These are phyloP conservation scores for Anarsia innoxiella DNA, from an alignment of 2,888 invertebrate genomes.

Conservation along the genomic window DNA sequence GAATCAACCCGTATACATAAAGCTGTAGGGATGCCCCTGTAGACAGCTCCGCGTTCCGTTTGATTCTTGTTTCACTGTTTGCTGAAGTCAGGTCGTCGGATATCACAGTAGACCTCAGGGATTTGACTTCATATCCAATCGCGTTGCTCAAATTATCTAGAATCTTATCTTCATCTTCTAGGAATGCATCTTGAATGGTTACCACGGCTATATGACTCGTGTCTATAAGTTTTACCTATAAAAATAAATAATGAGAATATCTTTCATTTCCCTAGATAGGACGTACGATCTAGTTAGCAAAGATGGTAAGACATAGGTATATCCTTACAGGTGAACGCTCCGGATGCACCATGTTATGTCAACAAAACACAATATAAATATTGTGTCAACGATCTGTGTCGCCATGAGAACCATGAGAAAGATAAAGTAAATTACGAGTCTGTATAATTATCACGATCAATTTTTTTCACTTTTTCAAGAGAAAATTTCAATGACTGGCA, in stretches of 20 bases:
- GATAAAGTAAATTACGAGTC: constrained; percentile 1
- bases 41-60: constrained; percentile 25
- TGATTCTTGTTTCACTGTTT: constrained; percentile 19
- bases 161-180: constrained; percentile 49
- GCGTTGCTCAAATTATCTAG: constrained; percentile 39
- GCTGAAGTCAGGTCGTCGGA: constrained; percentile 29
- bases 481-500: too few species aligned
- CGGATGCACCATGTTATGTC: constrained; percentile 15
- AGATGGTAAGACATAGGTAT: constrained; percentile 11
- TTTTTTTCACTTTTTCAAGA: too few species aligned
- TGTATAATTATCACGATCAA: too few species aligned
- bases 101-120: constrained; percentile 51
- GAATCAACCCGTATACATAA: constrained; percentile 51
- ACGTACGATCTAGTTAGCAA: neutral
- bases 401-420: too few species aligned
- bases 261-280: too few species aligned
- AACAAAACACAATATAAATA: constrained; percentile 3
- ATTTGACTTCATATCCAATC: constrained; percentile 55
- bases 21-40: constrained; percentile 43
- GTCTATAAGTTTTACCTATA: constrained; percentile 64
- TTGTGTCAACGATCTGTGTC: constrained; percentile 3
- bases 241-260: constrained; percentile 14
- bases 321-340: constrained; percentile 28
- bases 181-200: constrained; percentile 48
- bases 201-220: constrained; percentile 55